A percentile compares a stretch with the other conserved stretches of the same genome.
phyloP scores from a whole-genome alignment of 2,888 invertebrate genomes.

The Ornithoptera alexandrae region DNA sequence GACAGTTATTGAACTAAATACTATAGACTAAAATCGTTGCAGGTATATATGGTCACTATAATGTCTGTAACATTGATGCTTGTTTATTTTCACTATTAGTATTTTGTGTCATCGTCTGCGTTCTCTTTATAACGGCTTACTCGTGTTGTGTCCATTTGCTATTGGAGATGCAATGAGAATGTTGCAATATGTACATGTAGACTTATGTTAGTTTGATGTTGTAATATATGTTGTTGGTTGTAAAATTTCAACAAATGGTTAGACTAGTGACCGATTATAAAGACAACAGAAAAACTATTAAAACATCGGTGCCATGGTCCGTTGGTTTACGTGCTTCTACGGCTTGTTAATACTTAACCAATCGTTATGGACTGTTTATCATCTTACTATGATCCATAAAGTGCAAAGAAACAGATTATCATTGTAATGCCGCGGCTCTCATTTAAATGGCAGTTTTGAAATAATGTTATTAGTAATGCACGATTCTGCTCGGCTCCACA shows the following conservation, averaged over 20 bases:
- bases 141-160: too few species aligned
- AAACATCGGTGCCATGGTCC: conserved; percentile 68
- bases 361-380: conserved; percentile 42
- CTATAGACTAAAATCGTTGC: too few species aligned
- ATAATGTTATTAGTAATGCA: conserved; percentile 56
- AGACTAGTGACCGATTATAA: conserved; percentile 46
- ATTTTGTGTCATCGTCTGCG: too few species aligned
- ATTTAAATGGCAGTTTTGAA: conserved; percentile 43
- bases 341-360: conserved; percentile 45
- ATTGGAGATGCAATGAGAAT: too few species aligned
- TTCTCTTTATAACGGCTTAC: too few species aligned
- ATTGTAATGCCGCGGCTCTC: conserved; percentile 39
- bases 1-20: too few species aligned
- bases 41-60: too few species aligned
- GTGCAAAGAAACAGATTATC: conserved; percentile 38
- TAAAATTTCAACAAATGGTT: conserved; percentile 31
- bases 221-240: too few species aligned
- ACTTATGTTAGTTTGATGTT: too few species aligned
- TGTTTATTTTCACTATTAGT: too few species aligned
- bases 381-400: conserved; percentile 40
- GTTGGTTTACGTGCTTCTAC: conserved; percentile 56
- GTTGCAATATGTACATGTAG: too few species aligned
- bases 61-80: too few species aligned
- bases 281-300: conserved; percentile 42
- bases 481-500: conserved; percentile 53